Evolutionary conservation across 2,797 vertebrate genomes (phyloP).

Genomic region (Alouatta caraya): DNA sequence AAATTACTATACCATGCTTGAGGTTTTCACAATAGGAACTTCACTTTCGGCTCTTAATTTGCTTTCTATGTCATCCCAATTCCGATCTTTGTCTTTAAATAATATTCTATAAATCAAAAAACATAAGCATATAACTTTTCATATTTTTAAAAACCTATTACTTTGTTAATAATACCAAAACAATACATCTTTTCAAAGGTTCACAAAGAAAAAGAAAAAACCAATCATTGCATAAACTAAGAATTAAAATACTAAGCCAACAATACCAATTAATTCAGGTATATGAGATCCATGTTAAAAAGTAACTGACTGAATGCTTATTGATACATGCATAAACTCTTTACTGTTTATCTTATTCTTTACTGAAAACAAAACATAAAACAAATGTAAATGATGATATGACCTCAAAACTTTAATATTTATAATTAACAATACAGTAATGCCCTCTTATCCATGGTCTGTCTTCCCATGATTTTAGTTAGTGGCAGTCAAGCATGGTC

Average conservation of each 20-base stretch:
- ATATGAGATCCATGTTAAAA: neutral
- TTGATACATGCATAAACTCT: neutral
- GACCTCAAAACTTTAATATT: neutral
- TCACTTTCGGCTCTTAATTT: conserved; percentile 94
- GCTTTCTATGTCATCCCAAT: conserved; percentile 98
- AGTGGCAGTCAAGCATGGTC: neutral
- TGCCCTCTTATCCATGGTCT: neutral
- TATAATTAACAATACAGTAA: neutral
- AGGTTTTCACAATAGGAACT: conserved; percentile 95
- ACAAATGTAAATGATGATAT: neutral
- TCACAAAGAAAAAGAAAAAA: neutral
- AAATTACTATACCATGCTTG: conserved; percentile 91
- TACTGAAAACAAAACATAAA: conserved; percentile 28
- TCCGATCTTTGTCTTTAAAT: conserved; percentile 98
- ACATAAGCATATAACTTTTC: conserved; percentile 53
- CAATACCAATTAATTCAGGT: neutral
- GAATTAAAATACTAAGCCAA: conserved; percentile 9
- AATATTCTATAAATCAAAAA: conserved; percentile 89
- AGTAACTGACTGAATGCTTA: neutral
- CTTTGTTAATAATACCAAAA: neutral
- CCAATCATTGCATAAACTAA: neutral
- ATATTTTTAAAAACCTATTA: conserved; percentile 13
- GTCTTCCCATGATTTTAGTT: neutral
- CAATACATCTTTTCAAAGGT: neutral
- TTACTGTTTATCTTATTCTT: conserved; percentile 11